Evolutionary conservation across 2,113 vertebrate genomes (phyloP).

Genomic region (Oreochromis niloticus): DNA sequence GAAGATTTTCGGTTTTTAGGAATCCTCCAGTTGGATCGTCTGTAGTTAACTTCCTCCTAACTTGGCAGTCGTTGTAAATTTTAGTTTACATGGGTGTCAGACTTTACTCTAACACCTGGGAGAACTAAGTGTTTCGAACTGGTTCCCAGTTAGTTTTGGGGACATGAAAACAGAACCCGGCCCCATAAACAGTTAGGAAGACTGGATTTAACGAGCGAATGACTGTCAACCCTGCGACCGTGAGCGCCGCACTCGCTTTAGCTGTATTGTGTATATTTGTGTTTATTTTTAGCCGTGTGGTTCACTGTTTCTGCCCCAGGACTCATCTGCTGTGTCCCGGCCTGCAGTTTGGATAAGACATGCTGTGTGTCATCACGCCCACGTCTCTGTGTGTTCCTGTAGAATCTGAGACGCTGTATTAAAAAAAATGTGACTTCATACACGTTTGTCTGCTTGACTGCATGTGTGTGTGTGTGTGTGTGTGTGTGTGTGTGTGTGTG

Average conservation of each 20-base stretch:
- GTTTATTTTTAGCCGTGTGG: neutral
- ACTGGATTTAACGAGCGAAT: neutral
- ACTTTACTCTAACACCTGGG: neutral
- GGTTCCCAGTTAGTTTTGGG: neutral
- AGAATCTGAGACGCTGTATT: neutral
- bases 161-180: neutral
- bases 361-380: conserved; percentile 24
- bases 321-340: conserved; percentile 8
- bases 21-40: neutral
- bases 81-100: fast-evolving
- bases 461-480: fast-evolving
- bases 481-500: fast-evolving
- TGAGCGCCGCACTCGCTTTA: neutral
- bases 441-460: neutral
- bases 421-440: neutral
- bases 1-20: neutral
- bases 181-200: neutral
- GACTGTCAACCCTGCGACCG: neutral
- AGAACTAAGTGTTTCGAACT: neutral
- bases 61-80: too few species aligned
- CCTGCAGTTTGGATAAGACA: conserved; percentile 9
- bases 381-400: neutral
- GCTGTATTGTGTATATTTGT: neutral
- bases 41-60: neutral
- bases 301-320: neutral